A percentile compares a stretch with the other conserved stretches of the same genome.
Evolutionary conservation across 2,797 vertebrate species (phyloP).

Genomic region (Gambelia wislizenii): DNA sequence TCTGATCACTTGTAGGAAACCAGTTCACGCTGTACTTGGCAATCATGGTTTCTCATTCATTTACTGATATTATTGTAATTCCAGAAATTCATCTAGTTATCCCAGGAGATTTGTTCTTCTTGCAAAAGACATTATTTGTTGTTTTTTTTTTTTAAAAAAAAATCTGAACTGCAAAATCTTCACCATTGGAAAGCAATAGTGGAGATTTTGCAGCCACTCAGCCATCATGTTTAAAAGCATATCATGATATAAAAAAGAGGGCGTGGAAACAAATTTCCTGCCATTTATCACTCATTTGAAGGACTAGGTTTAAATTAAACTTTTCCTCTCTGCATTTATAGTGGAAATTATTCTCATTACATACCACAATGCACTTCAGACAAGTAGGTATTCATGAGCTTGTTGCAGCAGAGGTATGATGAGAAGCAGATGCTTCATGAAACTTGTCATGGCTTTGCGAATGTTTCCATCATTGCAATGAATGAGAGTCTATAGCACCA

Average conservation of each 20-base stretch:
- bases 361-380: slow-evolving; percentile 33
- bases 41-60: not conserved
- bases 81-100: slow-evolving; percentile 21
- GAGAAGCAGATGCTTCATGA: slow-evolving; percentile 67
- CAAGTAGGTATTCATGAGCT: slow-evolving; percentile 64
- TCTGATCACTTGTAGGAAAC: not conserved
- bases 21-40: not conserved
- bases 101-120: slow-evolving; percentile 22
- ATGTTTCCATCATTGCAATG: slow-evolving; percentile 55
- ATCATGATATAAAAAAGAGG: slow-evolving; percentile 1
- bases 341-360: slow-evolving; percentile 50
- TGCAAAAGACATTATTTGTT: not conserved
- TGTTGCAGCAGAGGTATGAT: slow-evolving; percentile 68
- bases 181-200: slow-evolving; percentile 1
- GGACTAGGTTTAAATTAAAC: slow-evolving; percentile 29
- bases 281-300: slow-evolving; percentile 52
- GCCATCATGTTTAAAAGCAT: slow-evolving; percentile 37
- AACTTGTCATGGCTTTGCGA: slow-evolving; percentile 67
- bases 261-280: slow-evolving; percentile 23
- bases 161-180: slow-evolving; percentile 21
- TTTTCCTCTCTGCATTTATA: slow-evolving; percentile 32
- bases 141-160: too few relatives aligned
- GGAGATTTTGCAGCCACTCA: slow-evolving; percentile 7
- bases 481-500: slow-evolving; percentile 55
- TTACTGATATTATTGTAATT: slow-evolving; percentile 39